Conservation (phyloP, 2,888 invertebrate genomes). For the Seira sanloemensis region DNA sequence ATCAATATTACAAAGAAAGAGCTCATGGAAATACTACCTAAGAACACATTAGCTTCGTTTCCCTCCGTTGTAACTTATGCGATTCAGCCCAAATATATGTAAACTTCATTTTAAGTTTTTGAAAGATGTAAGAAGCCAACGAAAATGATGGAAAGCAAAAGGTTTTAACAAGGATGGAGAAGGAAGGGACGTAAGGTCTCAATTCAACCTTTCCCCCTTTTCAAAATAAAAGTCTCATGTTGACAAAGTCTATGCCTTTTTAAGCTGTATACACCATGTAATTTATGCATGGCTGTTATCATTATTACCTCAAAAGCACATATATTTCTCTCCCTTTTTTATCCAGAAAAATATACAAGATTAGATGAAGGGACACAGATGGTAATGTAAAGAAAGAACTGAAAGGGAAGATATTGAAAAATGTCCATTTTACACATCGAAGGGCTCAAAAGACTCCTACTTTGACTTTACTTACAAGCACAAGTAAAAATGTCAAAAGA, state of each 20-base stretch:
- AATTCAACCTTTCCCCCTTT: constrained; percentile 1
- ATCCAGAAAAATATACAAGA: background rate
- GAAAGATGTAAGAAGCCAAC: too few relatives aligned
- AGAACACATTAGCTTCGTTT: too few relatives aligned
- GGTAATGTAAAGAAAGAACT: background rate
- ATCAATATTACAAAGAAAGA: too few relatives aligned
- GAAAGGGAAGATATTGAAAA: background rate
- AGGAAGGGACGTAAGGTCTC: background rate
- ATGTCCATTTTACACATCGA: background rate
- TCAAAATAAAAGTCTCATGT: background rate
- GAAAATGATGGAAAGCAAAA: too few relatives aligned
- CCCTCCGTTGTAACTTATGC: too few relatives aligned
- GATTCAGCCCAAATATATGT: too few relatives aligned
- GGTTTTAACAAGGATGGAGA: background rate
- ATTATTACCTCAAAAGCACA: background rate
- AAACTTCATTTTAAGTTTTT: too few relatives aligned
- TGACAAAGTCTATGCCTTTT: constrained; percentile 6
- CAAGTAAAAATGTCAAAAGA: too few relatives aligned
- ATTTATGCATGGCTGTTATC: constrained; percentile 1
- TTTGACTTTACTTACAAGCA: too few relatives aligned
- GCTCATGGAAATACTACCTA: too few relatives aligned
- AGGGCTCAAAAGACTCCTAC: too few relatives aligned
- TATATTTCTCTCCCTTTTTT: constrained; percentile 5
- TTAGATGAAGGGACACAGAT: background rate
- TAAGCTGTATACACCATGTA: background rate